Conservation (phyloP, 1,140 invertebrate species). For the Eubasilissa regina region DNA sequence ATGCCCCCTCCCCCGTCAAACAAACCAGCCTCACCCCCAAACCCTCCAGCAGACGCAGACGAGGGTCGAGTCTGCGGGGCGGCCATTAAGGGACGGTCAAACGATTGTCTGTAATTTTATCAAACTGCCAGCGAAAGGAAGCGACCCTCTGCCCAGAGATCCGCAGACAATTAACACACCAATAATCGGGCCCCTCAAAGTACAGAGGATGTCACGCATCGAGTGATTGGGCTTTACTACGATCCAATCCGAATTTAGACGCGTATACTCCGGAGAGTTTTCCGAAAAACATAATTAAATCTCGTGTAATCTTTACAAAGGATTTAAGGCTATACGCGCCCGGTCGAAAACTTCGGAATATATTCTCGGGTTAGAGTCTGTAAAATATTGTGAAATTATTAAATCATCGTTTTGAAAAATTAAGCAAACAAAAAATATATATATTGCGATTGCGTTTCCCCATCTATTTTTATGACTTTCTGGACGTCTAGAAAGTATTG, state of each 20-base stretch:
- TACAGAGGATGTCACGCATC: not conserved
- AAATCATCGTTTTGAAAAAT: no score
- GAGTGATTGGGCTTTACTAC: not conserved
- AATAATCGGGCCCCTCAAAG: not conserved
- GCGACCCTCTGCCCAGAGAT: not conserved
- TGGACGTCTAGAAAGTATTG: no score
- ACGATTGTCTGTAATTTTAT: not conserved
- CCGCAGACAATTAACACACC: slow-evolving; percentile 2
- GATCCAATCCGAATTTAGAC: not conserved
- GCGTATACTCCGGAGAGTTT: not conserved
- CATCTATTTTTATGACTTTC: no score
- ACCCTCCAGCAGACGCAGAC: not conserved
- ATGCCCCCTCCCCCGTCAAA: not conserved
- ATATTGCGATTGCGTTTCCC: no score
- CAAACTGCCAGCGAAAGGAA: slow-evolving; percentile 8
- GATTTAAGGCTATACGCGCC: no score
- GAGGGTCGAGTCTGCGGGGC: not conserved
- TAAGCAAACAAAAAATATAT: no score
- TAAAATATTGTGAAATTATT: no score
- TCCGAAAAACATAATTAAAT: no score
- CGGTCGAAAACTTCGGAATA: no score
- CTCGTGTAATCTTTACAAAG: no score
- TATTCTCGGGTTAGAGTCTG: no score
- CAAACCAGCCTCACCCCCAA: not conserved
- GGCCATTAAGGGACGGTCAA: not conserved